Evolutionary conservation across 1,140 invertebrate species (phyloP).

Genomic region (Drosophila kanapiae): DNA sequence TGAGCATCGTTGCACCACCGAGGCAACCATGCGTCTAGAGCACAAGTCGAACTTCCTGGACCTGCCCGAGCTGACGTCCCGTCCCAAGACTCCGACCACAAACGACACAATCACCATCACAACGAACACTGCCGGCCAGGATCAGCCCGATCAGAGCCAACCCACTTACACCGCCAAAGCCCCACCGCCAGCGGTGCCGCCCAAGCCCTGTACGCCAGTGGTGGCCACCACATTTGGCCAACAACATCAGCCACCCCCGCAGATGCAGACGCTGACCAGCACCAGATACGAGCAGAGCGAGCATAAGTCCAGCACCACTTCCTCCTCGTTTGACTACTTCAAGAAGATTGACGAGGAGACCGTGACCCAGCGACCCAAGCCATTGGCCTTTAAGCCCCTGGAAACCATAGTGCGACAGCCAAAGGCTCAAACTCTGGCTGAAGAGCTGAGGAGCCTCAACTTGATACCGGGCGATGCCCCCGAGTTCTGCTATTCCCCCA

Average conservation of each 20-base stretch:
- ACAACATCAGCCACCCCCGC: constrained; percentile 29
- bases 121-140: constrained; percentile 60
- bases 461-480: constrained; percentile 90
- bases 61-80: constrained; percentile 69
- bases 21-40: constrained; percentile 85
- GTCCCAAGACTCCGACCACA: constrained; percentile 70
- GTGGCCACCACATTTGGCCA: constrained; percentile 55
- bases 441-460: constrained; percentile 86
- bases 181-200: constrained; percentile 72
- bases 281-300: constrained; percentile 76
- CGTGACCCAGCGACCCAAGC: constrained; percentile 62
- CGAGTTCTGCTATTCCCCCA: constrained; percentile 89
- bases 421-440: constrained; percentile 54
- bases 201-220: constrained; percentile 68
- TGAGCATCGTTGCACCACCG: constrained; percentile 85
- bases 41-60: constrained; percentile 82
- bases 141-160: constrained; percentile 62
- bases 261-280: constrained; percentile 59
- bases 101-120: constrained; percentile 47
- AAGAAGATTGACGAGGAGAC: constrained; percentile 86
- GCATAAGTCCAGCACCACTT: constrained; percentile 84
- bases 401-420: constrained; percentile 64
- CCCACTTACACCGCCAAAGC: constrained; percentile 49
- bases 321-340: constrained; percentile 87
- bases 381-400: constrained; percentile 61